Conservation (phyloP, 2,113 vertebrate genomes). For the Irena cyanogastra region DNA sequence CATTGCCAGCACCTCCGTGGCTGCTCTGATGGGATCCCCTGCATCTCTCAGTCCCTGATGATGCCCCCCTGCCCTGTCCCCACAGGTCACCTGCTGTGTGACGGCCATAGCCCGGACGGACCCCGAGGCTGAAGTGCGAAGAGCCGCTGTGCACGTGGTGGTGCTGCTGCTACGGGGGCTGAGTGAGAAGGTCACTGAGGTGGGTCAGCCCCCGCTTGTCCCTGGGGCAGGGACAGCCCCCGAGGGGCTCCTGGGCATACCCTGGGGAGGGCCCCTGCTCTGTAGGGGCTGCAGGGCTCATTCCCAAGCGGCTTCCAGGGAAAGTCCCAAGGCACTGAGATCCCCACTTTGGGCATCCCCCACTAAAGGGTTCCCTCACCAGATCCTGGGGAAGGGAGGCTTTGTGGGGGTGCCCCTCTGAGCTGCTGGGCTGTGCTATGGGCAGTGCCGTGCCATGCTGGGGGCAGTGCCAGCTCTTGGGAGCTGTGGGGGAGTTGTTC, state of each 20-base stretch:
- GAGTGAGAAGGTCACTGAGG: constrained; percentile 84
- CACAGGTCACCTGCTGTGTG: constrained; percentile 73
- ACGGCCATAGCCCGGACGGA: constrained; percentile 83
- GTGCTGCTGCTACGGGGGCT: constrained; percentile 86
- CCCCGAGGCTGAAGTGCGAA: constrained; percentile 81
- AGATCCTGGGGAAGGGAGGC: not conserved
- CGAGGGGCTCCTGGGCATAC: not conserved
- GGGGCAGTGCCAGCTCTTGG: not conserved
- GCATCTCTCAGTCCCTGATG: not conserved
- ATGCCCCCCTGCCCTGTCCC: not conserved
- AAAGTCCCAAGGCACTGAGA: not conserved
- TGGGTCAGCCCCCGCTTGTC: constrained; percentile 32
- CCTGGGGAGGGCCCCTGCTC: accelerated
- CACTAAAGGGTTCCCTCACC: not conserved
- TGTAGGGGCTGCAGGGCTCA: accelerated
- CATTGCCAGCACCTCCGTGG: accelerated
- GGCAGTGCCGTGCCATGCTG: accelerated
- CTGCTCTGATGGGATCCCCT: accelerated
- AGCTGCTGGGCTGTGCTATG: not conserved
- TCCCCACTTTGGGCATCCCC: not conserved
- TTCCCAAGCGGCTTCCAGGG: not conserved
- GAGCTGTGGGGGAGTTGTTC: not conserved
- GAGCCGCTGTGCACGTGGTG: constrained; percentile 88
- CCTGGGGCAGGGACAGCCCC: not conserved
- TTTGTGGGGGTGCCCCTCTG: accelerated